Percentiles rank a stretch among this genome's conserved stretches.
These are phyloP conservation scores for Rhinolophus sinicus DNA, from an alignment of 2,113 vertebrate genomes.

Conservation along the genomic window DNA sequence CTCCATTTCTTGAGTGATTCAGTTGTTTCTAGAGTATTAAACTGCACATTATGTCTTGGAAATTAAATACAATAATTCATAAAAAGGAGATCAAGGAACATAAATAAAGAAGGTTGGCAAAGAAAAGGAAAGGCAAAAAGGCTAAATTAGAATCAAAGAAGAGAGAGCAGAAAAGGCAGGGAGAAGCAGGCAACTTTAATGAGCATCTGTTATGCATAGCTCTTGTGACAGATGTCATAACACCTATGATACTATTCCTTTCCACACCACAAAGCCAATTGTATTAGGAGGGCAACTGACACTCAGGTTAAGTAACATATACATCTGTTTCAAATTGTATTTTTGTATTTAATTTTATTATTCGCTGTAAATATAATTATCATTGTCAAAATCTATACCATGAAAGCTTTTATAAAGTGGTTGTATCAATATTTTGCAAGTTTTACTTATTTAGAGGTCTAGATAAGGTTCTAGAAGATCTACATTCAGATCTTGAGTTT, in stretches of 20 bases:
- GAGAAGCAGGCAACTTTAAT: background rate
- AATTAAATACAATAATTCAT: background rate
- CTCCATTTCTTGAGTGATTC: background rate
- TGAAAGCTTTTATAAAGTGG: background rate
- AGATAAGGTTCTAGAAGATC: background rate
- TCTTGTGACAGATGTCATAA: background rate
- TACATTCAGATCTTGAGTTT: background rate
- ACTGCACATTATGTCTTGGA: background rate
- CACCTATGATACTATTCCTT: background rate
- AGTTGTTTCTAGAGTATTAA: background rate
- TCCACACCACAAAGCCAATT: background rate
- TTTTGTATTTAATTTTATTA: background rate
- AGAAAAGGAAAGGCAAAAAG: background rate
- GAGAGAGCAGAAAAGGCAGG: background rate
- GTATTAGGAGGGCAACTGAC: background rate
- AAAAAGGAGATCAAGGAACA: background rate
- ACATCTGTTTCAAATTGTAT: background rate
- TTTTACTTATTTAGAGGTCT: background rate
- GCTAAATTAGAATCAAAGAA: background rate
- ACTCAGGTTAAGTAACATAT: background rate
- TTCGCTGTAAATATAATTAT: background rate
- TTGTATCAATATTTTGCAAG: background rate
- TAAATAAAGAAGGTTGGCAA: background rate
- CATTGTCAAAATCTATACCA: background rate
- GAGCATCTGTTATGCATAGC: background rate